These are phyloP conservation scores for Eustalomyia histrio DNA, from an alignment of 2,888 invertebrate genomes.

Conservation along the genomic window DNA sequence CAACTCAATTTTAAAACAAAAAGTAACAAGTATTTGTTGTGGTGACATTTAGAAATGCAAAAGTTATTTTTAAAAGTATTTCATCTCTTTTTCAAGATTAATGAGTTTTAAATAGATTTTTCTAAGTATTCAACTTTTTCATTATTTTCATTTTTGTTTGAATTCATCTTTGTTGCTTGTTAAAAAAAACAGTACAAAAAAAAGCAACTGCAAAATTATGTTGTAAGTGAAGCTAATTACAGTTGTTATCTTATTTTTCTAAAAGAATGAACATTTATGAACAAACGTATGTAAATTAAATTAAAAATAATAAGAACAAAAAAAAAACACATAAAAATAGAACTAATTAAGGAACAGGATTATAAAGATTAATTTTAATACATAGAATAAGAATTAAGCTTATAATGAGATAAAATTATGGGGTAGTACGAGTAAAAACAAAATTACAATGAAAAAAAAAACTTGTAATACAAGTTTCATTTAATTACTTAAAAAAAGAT, in stretches of 20 bases:
- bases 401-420: not conserved
- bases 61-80: constrained; percentile 12
- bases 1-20: constrained; percentile 2
- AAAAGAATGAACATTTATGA: constrained; percentile 47
- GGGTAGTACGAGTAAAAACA: not conserved
- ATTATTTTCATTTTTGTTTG: not conserved
- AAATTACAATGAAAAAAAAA: too few relatives aligned
- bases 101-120: constrained; percentile 59
- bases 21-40: not conserved
- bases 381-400: not conserved
- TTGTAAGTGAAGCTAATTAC: constrained; percentile 61
- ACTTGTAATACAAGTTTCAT: too few relatives aligned
- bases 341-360: constrained; percentile 56
- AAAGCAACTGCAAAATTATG: constrained; percentile 41
- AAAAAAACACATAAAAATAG: constrained; percentile 32
- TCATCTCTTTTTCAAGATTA: constrained; percentile 47
- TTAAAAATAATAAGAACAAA: constrained; percentile 36
- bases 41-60: constrained; percentile 31
- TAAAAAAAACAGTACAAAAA: not conserved
- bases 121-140: constrained; percentile 5
- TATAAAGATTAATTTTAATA: constrained; percentile 27
- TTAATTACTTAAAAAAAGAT: too few relatives aligned
- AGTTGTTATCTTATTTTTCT: constrained; percentile 55
- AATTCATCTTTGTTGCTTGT: constrained; percentile 2
- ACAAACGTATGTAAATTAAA: constrained; percentile 57